Evolutionary conservation across 2,888 invertebrate genomes (phyloP).

Genomic region (Sphaeridia pumilis): DNA sequence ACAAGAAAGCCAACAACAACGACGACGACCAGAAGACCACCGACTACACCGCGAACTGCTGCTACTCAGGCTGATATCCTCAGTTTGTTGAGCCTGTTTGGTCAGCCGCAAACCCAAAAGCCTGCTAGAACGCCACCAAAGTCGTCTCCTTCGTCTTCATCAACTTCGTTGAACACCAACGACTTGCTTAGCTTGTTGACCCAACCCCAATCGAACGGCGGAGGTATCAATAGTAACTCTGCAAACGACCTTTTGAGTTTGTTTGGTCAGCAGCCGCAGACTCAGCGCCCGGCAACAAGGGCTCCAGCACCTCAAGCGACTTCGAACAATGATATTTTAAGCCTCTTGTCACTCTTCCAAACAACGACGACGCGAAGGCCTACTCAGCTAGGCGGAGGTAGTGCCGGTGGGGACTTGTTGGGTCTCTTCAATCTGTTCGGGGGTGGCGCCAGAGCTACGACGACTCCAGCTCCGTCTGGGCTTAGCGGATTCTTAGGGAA

Average conservation of each 20-base stretch:
- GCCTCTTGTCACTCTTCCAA: slow-evolving; percentile 10
- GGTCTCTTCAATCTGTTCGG: slow-evolving; percentile 3
- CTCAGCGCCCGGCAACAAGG: not conserved
- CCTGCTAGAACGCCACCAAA: not conserved
- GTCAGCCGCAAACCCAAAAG: not conserved
- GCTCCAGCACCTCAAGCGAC: not conserved
- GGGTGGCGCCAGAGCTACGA: not conserved
- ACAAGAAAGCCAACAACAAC: not conserved
- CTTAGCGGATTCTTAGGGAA: not conserved
- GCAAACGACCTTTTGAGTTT: not conserved
- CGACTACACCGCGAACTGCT: not conserved
- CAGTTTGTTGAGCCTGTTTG: not conserved
- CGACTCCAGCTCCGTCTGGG: not conserved
- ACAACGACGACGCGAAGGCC: slow-evolving; percentile 3
- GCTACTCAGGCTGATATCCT: slow-evolving; percentile 1
- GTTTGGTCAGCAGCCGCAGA: not conserved
- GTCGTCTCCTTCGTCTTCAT: too few relatives aligned
- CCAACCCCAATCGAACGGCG: not conserved
- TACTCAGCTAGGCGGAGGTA: too few relatives aligned
- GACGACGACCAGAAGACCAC: not conserved
- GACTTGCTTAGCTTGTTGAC: slow-evolving; percentile 12
- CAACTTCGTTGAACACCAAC: not conserved
- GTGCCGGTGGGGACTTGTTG: slow-evolving; percentile 5
- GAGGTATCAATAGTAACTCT: not conserved
- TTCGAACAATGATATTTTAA: slow-evolving; percentile 5